phyloP scores from a whole-genome alignment of 2,797 vertebrate species.

The Eleutherodactylus coqui region DNA sequence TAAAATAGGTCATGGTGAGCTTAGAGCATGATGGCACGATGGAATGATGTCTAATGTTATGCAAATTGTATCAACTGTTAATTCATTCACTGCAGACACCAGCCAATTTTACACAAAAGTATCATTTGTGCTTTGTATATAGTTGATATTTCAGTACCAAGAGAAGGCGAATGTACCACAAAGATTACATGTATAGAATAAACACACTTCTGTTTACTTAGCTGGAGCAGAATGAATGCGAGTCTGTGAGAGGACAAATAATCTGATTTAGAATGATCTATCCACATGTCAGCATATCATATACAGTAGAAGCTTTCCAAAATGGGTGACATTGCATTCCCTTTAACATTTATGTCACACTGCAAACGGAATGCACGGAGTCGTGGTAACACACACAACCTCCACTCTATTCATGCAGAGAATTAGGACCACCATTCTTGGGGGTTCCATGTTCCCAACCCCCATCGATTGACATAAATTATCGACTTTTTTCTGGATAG shows the following conservation, averaged over 20 bases:
- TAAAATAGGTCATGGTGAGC: slow-evolving; percentile 76
- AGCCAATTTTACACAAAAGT: slow-evolving; percentile 38
- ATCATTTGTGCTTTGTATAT: slow-evolving; percentile 13
- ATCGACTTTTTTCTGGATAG: too few relatives aligned
- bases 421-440: too few relatives aligned
- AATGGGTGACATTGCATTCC: neutral
- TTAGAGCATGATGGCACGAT: slow-evolving; percentile 71
- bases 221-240: slow-evolving; percentile 54
- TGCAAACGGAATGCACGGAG: too few relatives aligned
- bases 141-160: neutral
- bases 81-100: slow-evolving; percentile 47
- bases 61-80: slow-evolving; percentile 66
- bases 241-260: slow-evolving; percentile 47
- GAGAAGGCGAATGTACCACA: neutral
- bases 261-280: slow-evolving; percentile 25
- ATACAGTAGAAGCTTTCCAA: neutral
- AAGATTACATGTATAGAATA: slow-evolving; percentile 18
- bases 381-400: too few relatives aligned
- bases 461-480: too few relatives aligned
- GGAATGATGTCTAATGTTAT: slow-evolving; percentile 67
- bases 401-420: too few relatives aligned
- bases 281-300: neutral
- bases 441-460: too few relatives aligned
- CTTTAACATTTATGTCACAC: neutral
- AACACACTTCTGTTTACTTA: slow-evolving; percentile 22